phyloP scores from a whole-genome alignment of 2,113 vertebrate species.

The Colistium nudipinnis region DNA sequence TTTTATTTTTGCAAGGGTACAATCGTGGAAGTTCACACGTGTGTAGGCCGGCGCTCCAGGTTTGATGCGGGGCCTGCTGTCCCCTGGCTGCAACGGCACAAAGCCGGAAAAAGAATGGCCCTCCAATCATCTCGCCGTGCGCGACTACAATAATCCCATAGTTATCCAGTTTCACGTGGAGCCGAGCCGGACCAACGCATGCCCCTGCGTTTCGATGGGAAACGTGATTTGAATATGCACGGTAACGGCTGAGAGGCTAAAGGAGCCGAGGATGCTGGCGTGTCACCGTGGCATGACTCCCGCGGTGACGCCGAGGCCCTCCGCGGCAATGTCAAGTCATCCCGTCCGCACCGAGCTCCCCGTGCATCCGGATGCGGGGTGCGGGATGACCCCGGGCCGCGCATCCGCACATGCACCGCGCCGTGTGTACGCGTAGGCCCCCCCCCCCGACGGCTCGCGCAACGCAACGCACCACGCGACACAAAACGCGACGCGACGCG shows the following conservation, averaged over 20 bases:
- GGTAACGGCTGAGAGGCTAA: neutral
- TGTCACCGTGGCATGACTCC: conserved; percentile 36
- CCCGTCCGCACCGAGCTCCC: conserved; percentile 41
- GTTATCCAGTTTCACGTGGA: no score
- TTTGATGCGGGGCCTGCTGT: conserved; percentile 29
- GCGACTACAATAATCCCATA: no score
- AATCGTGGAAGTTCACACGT: neutral
- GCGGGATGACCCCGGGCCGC: conserved; percentile 7
- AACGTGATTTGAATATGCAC: neutral
- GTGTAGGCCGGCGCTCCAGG: neutral
- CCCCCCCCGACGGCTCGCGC: no score
- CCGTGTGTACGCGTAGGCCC: no score
- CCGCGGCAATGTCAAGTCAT: conserved; percentile 62
- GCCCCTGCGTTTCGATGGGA: no score
- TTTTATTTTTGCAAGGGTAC: conserved; percentile 6
- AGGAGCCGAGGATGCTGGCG: conserved; percentile 18
- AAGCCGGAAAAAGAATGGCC: no score
- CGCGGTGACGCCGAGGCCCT: conserved; percentile 34
- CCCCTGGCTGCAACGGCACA: conserved; percentile 37
- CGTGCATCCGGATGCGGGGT: conserved; percentile 61
- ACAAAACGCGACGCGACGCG: no score
- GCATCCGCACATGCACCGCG: neutral
- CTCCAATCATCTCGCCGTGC: no score
- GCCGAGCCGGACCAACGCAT: no score
- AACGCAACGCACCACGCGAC: no score